Evolutionary conservation across 2,888 invertebrate species (phyloP), one percentile per base, ranked within the genome.

Genomic region (Cotesia congregata): DNA sequence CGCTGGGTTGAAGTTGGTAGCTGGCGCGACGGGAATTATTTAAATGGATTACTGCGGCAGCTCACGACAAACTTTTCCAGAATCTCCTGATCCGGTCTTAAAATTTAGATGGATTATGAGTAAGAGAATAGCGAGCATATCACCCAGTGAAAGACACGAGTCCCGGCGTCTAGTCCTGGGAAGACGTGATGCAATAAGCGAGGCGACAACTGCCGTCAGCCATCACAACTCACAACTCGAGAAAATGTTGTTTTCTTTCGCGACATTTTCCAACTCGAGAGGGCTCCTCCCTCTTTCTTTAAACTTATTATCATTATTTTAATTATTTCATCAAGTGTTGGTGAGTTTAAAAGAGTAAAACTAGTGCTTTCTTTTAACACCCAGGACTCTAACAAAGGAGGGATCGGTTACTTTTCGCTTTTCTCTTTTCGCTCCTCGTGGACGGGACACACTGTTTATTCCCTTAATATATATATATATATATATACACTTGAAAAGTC

Each of bases 81-180:
- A 85, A 86, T 85, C 84, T 85, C 83, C 84, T 85, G 84, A 86
- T 86, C 85, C 83, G 83, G 84, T 85, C 86, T 86, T 88, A 86
- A 88, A 88, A 88, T 88, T 88, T 87, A 86, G 87, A 88, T 88
- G 88, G 87, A 88, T 88, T 86, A 87, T 87, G 84, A 86, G 83
- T 50, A 50, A 50, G 83, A 82, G 84, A 83, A 75, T 72, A 72
- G 17, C 65, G 67, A 75, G 15, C 77, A 30, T 50, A 50, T 50
- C 50, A 12, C 50, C 9, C 9, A 50, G 50, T 50, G 50, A 50
- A 50, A 50, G 50, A 50, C 50, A 50, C 7, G 50, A 50, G 50
- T 50, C 50, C 50, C 12, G 50, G 50, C 50, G 50, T 50, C 50
- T 67, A 17, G 75, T 60, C 67, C 67, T 60, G 67, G 50, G 15